These are phyloP conservation scores for Lutjanus campechanus DNA, from an alignment of 2,797 vertebrate genomes.

Conservation along the genomic window DNA sequence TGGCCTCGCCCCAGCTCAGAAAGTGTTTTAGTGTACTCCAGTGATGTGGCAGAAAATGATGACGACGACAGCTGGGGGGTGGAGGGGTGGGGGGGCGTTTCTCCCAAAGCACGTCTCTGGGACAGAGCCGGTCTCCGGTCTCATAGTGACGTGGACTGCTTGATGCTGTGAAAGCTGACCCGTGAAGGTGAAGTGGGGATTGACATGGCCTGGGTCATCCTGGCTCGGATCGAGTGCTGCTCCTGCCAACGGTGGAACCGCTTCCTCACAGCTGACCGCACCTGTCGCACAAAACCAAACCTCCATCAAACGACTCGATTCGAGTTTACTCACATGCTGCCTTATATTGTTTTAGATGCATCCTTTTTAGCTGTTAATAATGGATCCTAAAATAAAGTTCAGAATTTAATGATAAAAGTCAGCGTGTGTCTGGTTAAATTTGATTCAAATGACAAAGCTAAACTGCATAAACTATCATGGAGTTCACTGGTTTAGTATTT, in stretches of 20 bases:
- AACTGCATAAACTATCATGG: no score
- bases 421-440: not conserved
- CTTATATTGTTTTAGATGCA: no score
- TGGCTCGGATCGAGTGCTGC: conserved; percentile 92
- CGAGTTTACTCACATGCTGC: no score
- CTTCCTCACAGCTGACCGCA: conserved; percentile 92
- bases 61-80: conserved; percentile 44
- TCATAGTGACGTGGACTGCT: conserved; percentile 93
- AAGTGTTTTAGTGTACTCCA: conserved; percentile 57
- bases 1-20: conserved; percentile 32
- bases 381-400: no score
- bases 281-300: conserved; percentile 76
- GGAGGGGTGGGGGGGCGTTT: not conserved
- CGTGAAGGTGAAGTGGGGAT: conserved; percentile 94
- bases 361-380: no score
- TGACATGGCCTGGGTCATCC: conserved; percentile 94
- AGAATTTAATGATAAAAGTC: no score
- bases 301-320: no score
- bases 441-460: no score
- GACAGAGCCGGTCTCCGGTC: conserved; percentile 33
- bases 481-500: no score
- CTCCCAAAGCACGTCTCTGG: conserved; percentile 24
- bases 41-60: conserved; percentile 57
- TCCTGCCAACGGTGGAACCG: conserved; percentile 96
- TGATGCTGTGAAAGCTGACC: conserved; percentile 90